Evolutionary conservation across 2,113 vertebrate genomes (phyloP).

Genomic region (Scartelaos histophorus): DNA sequence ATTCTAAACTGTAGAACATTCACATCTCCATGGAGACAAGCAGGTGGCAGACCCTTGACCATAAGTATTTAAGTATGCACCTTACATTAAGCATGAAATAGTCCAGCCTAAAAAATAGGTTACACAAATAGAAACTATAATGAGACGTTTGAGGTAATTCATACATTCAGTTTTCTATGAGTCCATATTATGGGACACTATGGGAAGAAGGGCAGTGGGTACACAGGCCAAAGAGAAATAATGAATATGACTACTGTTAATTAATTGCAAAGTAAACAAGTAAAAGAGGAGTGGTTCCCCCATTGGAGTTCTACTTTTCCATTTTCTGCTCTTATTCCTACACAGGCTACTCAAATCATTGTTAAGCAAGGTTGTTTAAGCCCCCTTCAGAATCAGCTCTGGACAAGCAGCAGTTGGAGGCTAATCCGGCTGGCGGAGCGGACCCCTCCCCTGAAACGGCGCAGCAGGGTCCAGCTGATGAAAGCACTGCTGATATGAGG

Average conservation of each 20-base stretch:
- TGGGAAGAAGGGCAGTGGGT: too few species aligned
- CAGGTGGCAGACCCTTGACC: too few species aligned
- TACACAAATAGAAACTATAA: too few species aligned
- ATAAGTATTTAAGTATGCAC: too few species aligned
- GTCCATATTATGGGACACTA: too few species aligned
- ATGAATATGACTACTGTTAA: slow-evolving; percentile 12
- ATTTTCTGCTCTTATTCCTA: slow-evolving; percentile 27
- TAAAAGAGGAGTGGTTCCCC: slow-evolving; percentile 50
- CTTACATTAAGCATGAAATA: too few species aligned
- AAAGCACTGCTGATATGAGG: slow-evolving; percentile 69
- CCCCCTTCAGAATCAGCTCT: slow-evolving; percentile 66
- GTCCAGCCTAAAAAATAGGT: too few species aligned
- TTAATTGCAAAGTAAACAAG: slow-evolving; percentile 73
- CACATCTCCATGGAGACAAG: too few species aligned
- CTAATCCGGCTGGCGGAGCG: slow-evolving; percentile 70
- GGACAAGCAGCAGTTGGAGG: slow-evolving; percentile 75
- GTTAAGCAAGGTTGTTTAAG: slow-evolving; percentile 60
- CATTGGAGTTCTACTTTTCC: slow-evolving; percentile 38
- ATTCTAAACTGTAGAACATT: too few species aligned
- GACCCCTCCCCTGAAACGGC: slow-evolving; percentile 69
- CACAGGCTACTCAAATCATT: slow-evolving; percentile 44
- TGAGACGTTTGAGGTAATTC: too few species aligned
- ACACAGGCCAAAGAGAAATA: background rate
- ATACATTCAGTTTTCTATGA: too few species aligned
- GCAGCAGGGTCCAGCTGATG: slow-evolving; percentile 69